Evolutionary conservation across 2,113 vertebrate genomes (phyloP).

Genomic region (Anthoscopus minutus): DNA sequence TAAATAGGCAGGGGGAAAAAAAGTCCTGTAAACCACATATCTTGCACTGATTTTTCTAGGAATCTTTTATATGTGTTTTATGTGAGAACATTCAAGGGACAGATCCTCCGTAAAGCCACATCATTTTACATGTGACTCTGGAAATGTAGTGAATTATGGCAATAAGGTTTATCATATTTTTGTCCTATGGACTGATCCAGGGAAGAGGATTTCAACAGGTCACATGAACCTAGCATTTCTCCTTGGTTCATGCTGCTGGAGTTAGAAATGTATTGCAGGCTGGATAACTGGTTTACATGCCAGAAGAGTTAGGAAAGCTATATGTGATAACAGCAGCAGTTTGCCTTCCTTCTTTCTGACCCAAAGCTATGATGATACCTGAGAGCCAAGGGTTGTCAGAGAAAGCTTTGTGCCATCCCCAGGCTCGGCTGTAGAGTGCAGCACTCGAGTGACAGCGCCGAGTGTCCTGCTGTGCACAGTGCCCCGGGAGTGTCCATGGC

Average conservation of each 20-base stretch:
- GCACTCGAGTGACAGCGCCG: accelerated
- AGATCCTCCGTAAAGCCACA: not conserved
- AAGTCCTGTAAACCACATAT: not conserved
- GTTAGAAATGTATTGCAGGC: not conserved
- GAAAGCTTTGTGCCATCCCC: not conserved
- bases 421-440: not conserved
- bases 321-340: not conserved
- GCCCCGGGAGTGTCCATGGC: not conserved
- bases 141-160: not conserved
- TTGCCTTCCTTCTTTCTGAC: not conserved
- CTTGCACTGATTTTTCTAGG: not conserved
- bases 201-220: not conserved
- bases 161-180: not conserved
- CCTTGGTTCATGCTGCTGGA: not conserved
- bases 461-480: not conserved
- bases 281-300: not conserved
- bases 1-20: not conserved
- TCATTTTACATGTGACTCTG: not conserved
- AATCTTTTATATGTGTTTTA: not conserved
- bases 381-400: not conserved
- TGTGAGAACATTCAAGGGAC: not conserved
- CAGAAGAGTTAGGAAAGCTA: not conserved
- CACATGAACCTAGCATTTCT: not conserved
- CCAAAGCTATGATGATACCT: not conserved
- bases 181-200: not conserved